Conservation (phyloP, 1,140 invertebrate genomes). For the Atta texana region DNA sequence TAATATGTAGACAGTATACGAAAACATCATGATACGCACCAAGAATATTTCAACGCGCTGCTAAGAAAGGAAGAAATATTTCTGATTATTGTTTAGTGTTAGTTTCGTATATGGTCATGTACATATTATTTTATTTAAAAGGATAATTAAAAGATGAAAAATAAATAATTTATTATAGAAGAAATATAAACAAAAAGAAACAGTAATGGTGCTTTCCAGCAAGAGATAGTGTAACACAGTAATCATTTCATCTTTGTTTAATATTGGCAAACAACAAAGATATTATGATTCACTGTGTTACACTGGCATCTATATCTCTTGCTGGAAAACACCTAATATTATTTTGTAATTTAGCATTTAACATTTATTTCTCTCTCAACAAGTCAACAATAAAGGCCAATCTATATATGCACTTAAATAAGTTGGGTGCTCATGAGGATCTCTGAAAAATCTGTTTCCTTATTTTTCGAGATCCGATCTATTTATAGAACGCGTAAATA, state of each 20-base stretch:
- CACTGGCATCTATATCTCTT: too few relatives aligned
- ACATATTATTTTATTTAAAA: not conserved
- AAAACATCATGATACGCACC: not conserved
- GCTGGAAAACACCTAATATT: not conserved
- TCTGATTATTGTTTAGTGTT: not conserved
- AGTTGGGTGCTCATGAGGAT: not conserved
- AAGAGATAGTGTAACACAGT: too few relatives aligned
- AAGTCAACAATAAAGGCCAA: not conserved
- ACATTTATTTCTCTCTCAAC: not conserved
- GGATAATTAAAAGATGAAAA: too few relatives aligned
- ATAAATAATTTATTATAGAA: too few relatives aligned
- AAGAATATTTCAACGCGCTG: constrained; percentile 7
- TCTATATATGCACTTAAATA: not conserved
- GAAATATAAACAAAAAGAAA: too few relatives aligned
- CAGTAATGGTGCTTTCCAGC: too few relatives aligned
- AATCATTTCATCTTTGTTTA: too few relatives aligned
- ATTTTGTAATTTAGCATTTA: not conserved
- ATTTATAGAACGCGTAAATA: too few relatives aligned
- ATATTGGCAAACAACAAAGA: too few relatives aligned
- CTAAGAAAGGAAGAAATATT: not conserved
- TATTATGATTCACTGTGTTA: too few relatives aligned
- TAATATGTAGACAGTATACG: not conserved
- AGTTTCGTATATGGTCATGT: not conserved
- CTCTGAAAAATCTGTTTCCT: too few relatives aligned
- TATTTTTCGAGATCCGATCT: too few relatives aligned